Evolutionary conservation across 2,113 vertebrate species (phyloP).

Genomic region (Lepus timidus): DNA sequence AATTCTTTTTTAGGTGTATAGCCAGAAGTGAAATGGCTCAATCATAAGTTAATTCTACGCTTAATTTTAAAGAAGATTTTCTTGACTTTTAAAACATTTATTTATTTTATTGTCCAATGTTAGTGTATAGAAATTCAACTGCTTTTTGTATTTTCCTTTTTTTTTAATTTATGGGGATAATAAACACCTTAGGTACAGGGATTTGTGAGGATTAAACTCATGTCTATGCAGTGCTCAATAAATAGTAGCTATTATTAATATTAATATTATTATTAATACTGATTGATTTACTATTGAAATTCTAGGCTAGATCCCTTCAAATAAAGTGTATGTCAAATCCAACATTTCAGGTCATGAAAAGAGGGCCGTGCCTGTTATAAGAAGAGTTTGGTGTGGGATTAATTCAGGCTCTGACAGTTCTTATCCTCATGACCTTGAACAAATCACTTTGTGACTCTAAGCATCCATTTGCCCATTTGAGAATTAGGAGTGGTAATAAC

Average conservation of each 20-base stretch:
- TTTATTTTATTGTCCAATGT: neutral
- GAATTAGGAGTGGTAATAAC: neutral
- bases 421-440: conserved; percentile 42
- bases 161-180: conserved; percentile 38
- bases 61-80: neutral
- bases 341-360: neutral
- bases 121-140: neutral
- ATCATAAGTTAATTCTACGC: neutral
- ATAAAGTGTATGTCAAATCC: neutral
- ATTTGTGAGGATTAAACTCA: conserved; percentile 50
- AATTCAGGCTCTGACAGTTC: conserved; percentile 19
- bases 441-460: conserved; percentile 32
- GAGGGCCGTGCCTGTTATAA: neutral
- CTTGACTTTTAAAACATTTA: no score
- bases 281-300: neutral
- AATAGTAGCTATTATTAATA: neutral
- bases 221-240: neutral
- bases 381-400: conserved; percentile 11
- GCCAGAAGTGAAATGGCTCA: neutral
- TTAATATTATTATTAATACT: neutral
- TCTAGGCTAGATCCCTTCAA: neutral
- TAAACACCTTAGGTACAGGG: neutral
- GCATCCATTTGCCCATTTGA: conserved; percentile 13
- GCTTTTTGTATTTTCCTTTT: conserved; percentile 36
- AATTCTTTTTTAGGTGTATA: neutral